These are phyloP conservation scores for Metellina segmentata DNA, from an alignment of 2,888 invertebrate genomes.

Conservation along the genomic window DNA sequence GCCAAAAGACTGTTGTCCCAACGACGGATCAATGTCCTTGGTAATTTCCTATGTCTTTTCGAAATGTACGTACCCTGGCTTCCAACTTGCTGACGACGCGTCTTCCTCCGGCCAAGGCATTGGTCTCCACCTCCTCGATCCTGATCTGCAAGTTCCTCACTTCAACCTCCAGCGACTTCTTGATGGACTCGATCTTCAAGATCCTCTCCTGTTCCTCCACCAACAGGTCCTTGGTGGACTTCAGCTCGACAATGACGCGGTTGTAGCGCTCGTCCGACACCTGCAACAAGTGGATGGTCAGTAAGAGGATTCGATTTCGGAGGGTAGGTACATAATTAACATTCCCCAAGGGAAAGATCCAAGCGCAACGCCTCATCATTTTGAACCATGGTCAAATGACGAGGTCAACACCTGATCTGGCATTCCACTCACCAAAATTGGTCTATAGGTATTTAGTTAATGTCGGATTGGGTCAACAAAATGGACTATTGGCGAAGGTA, in stretches of 20 bases:
- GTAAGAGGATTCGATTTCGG: background rate
- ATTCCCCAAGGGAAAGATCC: no score
- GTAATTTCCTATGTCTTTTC: no score
- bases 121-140: slow-evolving; percentile 97
- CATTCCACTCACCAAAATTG: no score
- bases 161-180: slow-evolving; percentile 98
- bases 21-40: no score
- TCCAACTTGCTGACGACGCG: slow-evolving; percentile 98
- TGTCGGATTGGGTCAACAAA: no score
- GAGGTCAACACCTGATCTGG: no score
- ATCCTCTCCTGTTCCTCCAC: slow-evolving; percentile 98
- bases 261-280: slow-evolving; percentile 94
- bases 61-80: slow-evolving; percentile 84
- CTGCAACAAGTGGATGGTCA: slow-evolving; percentile 78
- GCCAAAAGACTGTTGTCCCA: no score
- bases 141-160: slow-evolving; percentile 96
- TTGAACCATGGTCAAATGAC: no score
- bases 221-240: slow-evolving; percentile 94
- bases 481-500: no score
- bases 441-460: no score
- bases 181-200: slow-evolving; percentile 97
- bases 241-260: slow-evolving; percentile 93
- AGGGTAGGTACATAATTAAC: no score
- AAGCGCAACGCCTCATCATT: no score
- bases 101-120: slow-evolving; percentile 97